Evolutionary conservation across 2,888 invertebrate genomes (phyloP).

Genomic region (Salticus scenicus): DNA sequence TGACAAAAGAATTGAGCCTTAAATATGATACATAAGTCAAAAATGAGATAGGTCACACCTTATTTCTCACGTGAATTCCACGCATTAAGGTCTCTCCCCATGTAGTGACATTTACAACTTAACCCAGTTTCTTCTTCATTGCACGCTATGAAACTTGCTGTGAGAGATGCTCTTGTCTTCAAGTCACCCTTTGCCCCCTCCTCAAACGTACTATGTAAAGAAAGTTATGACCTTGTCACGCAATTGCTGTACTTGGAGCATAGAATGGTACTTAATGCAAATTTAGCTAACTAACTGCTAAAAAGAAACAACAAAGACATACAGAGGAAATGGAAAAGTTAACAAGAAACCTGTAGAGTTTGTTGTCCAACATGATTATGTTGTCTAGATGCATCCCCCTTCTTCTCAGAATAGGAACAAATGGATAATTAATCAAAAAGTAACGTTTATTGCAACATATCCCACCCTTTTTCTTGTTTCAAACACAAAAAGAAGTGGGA

Average conservation of each 20-base stretch:
- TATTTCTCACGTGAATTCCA: not conserved
- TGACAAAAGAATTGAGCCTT: too few relatives aligned
- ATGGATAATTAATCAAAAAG: not conserved
- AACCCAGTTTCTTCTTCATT: not conserved
- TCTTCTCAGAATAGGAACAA: not conserved
- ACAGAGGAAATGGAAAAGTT: not conserved
- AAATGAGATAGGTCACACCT: too few relatives aligned
- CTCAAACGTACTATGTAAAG: not conserved
- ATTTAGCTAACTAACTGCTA: not conserved
- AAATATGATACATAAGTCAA: too few relatives aligned
- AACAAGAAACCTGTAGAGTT: not conserved
- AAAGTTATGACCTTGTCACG: not conserved
- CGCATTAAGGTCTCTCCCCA: not conserved
- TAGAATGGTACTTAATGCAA: not conserved
- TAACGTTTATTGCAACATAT: not conserved
- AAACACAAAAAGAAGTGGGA: not conserved
- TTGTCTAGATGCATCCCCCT: not conserved
- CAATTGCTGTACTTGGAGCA: not conserved
- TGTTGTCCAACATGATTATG: not conserved
- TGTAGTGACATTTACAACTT: not conserved
- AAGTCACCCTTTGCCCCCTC: not conserved
- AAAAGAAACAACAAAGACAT: constrained; percentile 3
- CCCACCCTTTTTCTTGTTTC: not conserved
- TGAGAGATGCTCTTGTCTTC: not conserved
- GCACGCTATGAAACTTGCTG: not conserved